Evolutionary conservation across 2,113 vertebrate species (phyloP).

Genomic region (Ictalurus punctatus): DNA sequence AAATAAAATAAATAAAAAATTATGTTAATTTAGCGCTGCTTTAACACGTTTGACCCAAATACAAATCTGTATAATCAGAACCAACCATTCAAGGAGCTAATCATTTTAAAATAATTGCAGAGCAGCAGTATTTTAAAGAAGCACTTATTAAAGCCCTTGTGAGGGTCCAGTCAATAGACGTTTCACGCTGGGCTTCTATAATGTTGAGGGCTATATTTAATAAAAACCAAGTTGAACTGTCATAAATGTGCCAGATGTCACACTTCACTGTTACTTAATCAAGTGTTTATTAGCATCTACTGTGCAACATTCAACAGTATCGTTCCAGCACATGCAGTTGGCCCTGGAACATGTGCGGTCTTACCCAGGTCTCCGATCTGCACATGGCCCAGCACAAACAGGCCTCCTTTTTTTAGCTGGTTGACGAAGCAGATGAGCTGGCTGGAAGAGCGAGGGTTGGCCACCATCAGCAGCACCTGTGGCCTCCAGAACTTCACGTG

Average conservation of each 20-base stretch:
- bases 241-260: neutral
- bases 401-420: conserved; percentile 82
- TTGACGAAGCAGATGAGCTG: conserved; percentile 82
- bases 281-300: neutral
- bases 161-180: neutral
- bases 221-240: neutral
- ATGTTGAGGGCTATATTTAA: no score
- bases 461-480: conserved; percentile 80
- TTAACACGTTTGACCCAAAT: neutral
- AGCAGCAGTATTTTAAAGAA: neutral
- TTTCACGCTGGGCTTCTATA: neutral
- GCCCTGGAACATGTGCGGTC: neutral
- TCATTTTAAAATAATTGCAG: neutral
- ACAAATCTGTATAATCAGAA: neutral
- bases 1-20: no score
- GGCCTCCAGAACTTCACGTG: conserved; percentile 86
- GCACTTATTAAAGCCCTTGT: neutral
- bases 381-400: conserved; percentile 80
- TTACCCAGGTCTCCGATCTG: conserved; percentile 82
- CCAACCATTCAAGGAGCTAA: neutral
- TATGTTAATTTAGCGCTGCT: neutral
- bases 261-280: neutral
- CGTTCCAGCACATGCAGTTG: neutral
- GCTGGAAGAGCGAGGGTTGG: conserved; percentile 79
- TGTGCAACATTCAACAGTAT: neutral